phyloP scores from a whole-genome alignment of 2,888 invertebrate species.

The Lepetodrilus schrolli region DNA sequence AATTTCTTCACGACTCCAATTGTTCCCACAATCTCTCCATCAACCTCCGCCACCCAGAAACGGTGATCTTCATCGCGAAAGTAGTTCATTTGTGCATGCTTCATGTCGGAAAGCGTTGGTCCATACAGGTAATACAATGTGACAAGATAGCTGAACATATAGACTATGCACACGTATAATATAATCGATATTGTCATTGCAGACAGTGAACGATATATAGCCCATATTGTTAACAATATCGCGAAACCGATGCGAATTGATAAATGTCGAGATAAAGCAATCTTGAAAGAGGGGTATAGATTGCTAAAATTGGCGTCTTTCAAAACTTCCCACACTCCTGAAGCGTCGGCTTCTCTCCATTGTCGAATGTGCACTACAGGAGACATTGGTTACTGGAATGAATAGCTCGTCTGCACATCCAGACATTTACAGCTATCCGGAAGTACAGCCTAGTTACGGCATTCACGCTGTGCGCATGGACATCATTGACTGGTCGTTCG shows the following conservation, averaged over 20 bases:
- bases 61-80: conserved; percentile 37
- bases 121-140: conserved; percentile 46
- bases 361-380: conserved; percentile 36
- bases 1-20: conserved; percentile 43
- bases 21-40: conserved; percentile 46
- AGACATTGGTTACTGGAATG: not conserved
- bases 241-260: conserved; percentile 1
- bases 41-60: conserved; percentile 48
- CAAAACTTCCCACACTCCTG: conserved; percentile 40
- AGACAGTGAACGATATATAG: conserved; percentile 4
- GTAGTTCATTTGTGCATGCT: conserved; percentile 40
- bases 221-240: conserved; percentile 16
- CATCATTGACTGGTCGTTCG: not conserved
- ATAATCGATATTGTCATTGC: conserved; percentile 3
- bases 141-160: conserved; percentile 31
- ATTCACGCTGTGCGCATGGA: not conserved
- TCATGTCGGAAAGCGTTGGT: conserved; percentile 43
- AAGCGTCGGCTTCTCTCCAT: conserved; percentile 39
- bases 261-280: conserved; percentile 32
- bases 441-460: conserved; percentile 15
- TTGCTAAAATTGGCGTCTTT: conserved; percentile 48
- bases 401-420: not conserved
- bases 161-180: conserved; percentile 10
- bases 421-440: not conserved
- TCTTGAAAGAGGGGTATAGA: conserved; percentile 39